A percentile compares a stretch with the other conserved stretches of the same genome.
Conservation (phyloP, 2,113 vertebrate species). For the Gulo gulo region DNA sequence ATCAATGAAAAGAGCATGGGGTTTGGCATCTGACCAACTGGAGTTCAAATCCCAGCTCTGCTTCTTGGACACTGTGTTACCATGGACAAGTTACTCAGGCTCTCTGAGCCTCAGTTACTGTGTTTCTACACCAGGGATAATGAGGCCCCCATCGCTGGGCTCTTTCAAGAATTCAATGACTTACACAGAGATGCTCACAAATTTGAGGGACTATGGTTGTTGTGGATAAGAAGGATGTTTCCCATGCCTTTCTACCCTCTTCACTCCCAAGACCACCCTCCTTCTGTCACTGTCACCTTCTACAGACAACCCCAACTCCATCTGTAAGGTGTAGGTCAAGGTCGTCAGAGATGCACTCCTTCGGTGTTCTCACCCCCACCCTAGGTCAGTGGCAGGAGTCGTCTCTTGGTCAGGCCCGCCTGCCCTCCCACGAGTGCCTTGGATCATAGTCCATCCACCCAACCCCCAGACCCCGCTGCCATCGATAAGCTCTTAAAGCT, state of each 20-base stretch:
- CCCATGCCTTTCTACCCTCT: not conserved
- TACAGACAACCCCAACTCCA: not conserved
- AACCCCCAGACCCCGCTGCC: not conserved
- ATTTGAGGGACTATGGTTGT: not conserved
- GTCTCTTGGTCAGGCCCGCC: not conserved
- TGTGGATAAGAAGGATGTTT: not conserved
- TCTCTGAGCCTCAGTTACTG: not conserved
- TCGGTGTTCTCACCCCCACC: not conserved
- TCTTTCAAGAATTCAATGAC: not conserved
- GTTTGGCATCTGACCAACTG: too few species aligned
- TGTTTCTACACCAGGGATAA: not conserved
- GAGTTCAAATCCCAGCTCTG: not conserved
- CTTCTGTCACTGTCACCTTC: too few species aligned
- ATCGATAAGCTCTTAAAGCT: not conserved
- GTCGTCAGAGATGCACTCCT: not conserved
- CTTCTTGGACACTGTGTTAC: not conserved
- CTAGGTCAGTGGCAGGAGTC: not conserved
- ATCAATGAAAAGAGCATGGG: not conserved
- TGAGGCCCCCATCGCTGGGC: not conserved
- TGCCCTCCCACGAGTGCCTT: not conserved
- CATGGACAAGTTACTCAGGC: not conserved
- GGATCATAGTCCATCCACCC: not conserved
- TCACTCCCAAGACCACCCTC: not conserved
- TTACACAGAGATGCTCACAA: not conserved
- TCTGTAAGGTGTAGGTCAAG: not conserved